Percentiles rank a stretch among this genome's conserved stretches.
Evolutionary conservation across 2,797 vertebrate genomes (phyloP).

Genomic region (Tadarida brasiliensis): DNA sequence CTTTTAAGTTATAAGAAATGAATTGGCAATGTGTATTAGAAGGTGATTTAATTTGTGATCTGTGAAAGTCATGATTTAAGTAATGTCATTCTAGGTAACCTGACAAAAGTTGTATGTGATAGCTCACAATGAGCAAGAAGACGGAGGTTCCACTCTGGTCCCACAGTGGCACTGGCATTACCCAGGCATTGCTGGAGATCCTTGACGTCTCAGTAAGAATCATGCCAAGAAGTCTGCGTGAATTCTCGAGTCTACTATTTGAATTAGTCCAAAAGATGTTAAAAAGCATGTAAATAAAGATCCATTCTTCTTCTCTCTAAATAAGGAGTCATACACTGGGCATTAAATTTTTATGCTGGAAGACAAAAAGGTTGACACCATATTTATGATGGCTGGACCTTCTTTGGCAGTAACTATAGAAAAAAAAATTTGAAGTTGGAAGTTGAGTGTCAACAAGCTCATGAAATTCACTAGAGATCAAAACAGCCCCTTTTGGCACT

Average conservation of each 20-base stretch:
- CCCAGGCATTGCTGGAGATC: neutral
- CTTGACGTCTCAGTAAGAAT: neutral
- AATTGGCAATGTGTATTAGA: neutral
- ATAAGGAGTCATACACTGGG: constrained; percentile 61
- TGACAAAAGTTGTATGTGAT: neutral
- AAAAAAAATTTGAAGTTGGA: constrained; percentile 75
- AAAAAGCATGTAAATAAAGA: constrained; percentile 70
- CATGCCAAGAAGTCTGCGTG: neutral
- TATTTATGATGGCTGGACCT: constrained; percentile 81
- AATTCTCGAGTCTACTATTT: constrained; percentile 28
- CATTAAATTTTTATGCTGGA: constrained; percentile 82
- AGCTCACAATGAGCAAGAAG: neutral
- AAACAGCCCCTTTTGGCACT: constrained; percentile 84
- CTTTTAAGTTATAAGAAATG: constrained; percentile 32
- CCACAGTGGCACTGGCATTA: neutral
- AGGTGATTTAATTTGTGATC: constrained; percentile 1
- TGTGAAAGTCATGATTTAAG: constrained; percentile 26
- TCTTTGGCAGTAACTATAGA: constrained; percentile 72
- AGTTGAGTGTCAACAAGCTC: constrained; percentile 78
- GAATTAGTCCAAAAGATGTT: constrained; percentile 60
- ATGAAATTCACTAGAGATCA: constrained; percentile 83
- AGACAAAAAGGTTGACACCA: constrained; percentile 82
- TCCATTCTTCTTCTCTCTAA: constrained; percentile 69
- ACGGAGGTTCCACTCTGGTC: neutral
- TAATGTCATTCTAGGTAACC: neutral